A percentile compares a stretch with the other conserved stretches of the same genome.
Evolutionary conservation across 2,888 invertebrate genomes (phyloP).

Genomic region (Endomychus coccineus): DNA sequence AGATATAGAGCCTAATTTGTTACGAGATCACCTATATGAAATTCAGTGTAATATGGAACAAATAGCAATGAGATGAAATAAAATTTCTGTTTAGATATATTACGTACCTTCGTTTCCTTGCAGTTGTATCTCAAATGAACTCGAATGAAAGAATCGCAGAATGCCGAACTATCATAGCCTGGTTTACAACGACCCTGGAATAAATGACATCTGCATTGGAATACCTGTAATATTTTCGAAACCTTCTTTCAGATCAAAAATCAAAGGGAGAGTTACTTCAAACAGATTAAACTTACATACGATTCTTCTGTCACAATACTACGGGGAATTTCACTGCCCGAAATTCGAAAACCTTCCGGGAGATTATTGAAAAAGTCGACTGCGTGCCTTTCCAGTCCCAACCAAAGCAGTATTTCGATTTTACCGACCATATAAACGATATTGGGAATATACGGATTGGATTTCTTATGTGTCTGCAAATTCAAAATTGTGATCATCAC

Average conservation of each 20-base stretch:
- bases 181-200: conserved; percentile 60
- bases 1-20: too few relatives aligned
- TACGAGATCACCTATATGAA: too few relatives aligned
- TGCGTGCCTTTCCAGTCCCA: conserved; percentile 32
- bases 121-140: conserved; percentile 41
- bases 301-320: conserved; percentile 24
- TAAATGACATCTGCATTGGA: conserved; percentile 57
- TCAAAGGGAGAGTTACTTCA: neutral
- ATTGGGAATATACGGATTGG: too few relatives aligned
- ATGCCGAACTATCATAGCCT: conserved; percentile 47
- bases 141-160: conserved; percentile 48
- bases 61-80: too few relatives aligned
- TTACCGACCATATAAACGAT: conserved; percentile 21
- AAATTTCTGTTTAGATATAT: too few relatives aligned
- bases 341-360: conserved; percentile 27
- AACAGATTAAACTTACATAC: conserved; percentile 27
- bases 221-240: conserved; percentile 38
- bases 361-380: conserved; percentile 25
- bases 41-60: too few relatives aligned
- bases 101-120: conserved; percentile 42
- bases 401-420: conserved; percentile 33
- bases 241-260: neutral
- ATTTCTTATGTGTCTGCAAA: too few relatives aligned
- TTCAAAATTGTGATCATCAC: too few relatives aligned
- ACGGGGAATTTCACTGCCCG: conserved; percentile 21